Base-by-base conservation (phyloP, 2,113 vertebrate species). In the Scomber colias region DNA sequence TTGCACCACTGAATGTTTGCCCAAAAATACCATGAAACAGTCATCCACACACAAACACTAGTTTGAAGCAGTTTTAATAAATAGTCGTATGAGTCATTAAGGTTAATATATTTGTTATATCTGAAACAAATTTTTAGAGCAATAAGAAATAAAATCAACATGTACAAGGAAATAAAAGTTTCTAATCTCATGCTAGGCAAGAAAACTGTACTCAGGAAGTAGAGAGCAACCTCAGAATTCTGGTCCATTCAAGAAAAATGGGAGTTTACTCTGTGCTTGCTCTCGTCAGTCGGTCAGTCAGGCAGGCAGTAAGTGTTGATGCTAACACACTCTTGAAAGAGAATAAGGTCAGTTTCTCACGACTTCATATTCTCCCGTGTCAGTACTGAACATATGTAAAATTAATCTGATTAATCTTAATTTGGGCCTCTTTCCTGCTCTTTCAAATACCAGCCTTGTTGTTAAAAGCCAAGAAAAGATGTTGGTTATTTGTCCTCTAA, bases 41-140 rank as follows among this genome's bases (percentile, higher is more conserved):
- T 49, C 17, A 73, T 13, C 53, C 31, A 74, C 35, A 59, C 69
- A 79, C 50, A 71, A 3, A 56, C 4, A 27, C 50, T 88, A 21
- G 72, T 86, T 91, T 78, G 81, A 88, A 92, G 83, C 84, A 79
- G 24, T 88, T 93, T 92, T 91, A 93, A 94, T 93, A 93, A 93
- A 93, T 90, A 90, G 72, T 82, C 75, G 81, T 81, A 86, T 15
- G 65, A 87, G 81, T 88, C 81, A 61, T 90, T 87, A 75, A 85
- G 86, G 84, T 93, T 93, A 93, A 82, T 93, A 92, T 90, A 89
- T 83, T 87, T 27, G 69, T 88, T 90, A 89, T 90, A 90, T 90
- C 66, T 60, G 74, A 90, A 90, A 89, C 46, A 70, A 80, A 13
- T 51, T 60, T 88, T 86, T 45, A 86, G 84, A 92, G 78, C 49